phyloP scores from a whole-genome alignment of 2,888 invertebrate genomes.

The Mesorhabditis sp. region DNA sequence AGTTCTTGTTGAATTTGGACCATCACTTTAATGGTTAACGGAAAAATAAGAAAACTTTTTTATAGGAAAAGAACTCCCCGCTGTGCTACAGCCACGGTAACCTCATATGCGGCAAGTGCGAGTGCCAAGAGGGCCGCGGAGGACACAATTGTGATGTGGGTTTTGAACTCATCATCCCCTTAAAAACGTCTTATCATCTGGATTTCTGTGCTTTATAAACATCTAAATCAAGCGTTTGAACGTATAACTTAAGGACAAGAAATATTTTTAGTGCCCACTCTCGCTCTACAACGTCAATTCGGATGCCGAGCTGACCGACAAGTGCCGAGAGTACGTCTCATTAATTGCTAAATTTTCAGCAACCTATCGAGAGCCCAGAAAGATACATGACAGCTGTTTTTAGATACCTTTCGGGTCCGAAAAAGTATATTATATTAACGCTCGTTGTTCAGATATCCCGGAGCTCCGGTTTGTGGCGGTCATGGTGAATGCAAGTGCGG shows the following conservation, averaged over 20 bases:
- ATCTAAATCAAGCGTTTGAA: neutral
- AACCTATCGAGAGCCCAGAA: too few relatives aligned
- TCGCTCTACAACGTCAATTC: constrained; percentile 34
- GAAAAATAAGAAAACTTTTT: neutral
- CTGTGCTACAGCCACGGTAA: constrained; percentile 44
- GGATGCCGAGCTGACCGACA: constrained; percentile 35
- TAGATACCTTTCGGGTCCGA: too few relatives aligned
- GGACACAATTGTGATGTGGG: constrained; percentile 34
- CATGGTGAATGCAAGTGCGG: constrained; percentile 52
- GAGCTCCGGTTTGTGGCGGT: constrained; percentile 34
- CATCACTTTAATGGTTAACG: constrained; percentile 9
- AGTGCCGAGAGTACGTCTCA: constrained; percentile 39
- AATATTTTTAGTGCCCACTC: constrained; percentile 57
- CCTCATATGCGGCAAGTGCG: constrained; percentile 50
- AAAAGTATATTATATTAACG: neutral
- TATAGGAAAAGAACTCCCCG: constrained; percentile 46
- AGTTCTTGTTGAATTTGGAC: neutral
- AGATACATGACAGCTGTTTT: too few relatives aligned
- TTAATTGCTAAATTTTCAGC: constrained; percentile 16
- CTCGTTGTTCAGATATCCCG: constrained; percentile 16
- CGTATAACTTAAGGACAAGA: neutral
- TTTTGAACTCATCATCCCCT: neutral
- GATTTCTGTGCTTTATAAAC: too few relatives aligned
- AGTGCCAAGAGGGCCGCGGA: constrained; percentile 35
- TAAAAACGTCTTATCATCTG: too few relatives aligned